Base-by-base conservation (phyloP, 2,888 invertebrate species). In the Caenorhabditis parvicauda region DNA sequence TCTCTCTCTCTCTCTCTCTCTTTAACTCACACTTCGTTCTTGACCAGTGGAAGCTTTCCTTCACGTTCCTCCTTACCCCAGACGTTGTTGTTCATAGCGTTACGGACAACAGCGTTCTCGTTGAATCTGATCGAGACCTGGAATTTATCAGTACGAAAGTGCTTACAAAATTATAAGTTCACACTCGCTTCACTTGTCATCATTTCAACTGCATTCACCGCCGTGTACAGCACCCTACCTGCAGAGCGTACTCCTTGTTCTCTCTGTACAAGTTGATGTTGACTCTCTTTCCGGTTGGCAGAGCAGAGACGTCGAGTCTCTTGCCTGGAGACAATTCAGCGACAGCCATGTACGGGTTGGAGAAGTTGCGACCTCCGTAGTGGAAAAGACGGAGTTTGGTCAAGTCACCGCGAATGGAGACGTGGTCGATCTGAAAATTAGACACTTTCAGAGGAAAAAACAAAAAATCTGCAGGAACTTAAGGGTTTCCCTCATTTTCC, bases 41-140 rank as follows among this genome's bases (percentile, higher is more conserved):
- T 77, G 39, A 57, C 54, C 44, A 81, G 57, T 29, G 73, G 71
- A 57, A 79, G 69, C 24, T 59, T 67, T 54, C 81, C 81, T 41
- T 81, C 80, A 24, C 79, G 58, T 62, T 81, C 81, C 56, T 81
- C 81, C 48, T 68, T 64, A 21, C 77, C 80, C 81, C 81, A 81
- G 14, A 66, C 64, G 38, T 72, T 74, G 63, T 71, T 67, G 9
- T 48, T 58, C 74, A 76, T 74, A 7, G 79, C 67, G 52, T 81
- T 81, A 39, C 81, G 71, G 28, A 81, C 80, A 44, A 81, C 64
- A 37, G 69, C 77, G 42, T 76, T 75, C 55, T 79, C 79, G 41
- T 74, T 74, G 70, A 66, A 80, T 41, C 79, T 76, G 50, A 80
- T 64, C 14, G 79, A 79, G 2, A 79, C 64, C 57, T 54, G 2